Conservation (phyloP, 2,113 vertebrate species). For the Columba livia region DNA sequence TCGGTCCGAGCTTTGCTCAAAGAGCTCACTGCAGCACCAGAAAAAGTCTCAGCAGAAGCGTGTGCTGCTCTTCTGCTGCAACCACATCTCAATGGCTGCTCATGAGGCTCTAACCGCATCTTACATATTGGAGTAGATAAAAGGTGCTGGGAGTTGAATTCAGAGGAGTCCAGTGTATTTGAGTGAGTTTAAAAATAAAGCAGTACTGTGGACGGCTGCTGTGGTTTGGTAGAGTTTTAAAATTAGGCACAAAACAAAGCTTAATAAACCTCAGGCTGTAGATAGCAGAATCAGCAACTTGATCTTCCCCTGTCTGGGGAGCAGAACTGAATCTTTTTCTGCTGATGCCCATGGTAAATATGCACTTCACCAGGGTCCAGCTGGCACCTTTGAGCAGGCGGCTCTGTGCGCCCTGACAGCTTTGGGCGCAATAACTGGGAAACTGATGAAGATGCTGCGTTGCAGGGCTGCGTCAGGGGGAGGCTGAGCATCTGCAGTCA, state of each 20-base stretch:
- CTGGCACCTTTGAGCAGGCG: background rate
- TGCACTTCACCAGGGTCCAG: background rate
- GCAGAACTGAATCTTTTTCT: background rate
- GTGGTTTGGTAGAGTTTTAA: conserved; percentile 43
- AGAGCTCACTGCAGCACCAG: background rate
- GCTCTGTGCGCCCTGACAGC: background rate
- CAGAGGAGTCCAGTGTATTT: background rate
- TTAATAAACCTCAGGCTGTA: conserved; percentile 30
- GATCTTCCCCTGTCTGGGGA: background rate
- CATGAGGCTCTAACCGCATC: conserved; percentile 8
- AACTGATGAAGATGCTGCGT: fast-evolving
- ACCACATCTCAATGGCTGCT: background rate
- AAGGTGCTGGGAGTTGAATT: background rate
- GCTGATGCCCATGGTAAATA: background rate
- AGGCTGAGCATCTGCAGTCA: background rate
- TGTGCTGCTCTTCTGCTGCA: background rate
- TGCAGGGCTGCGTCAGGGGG: background rate
- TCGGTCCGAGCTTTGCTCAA: background rate
- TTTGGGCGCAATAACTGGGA: background rate
- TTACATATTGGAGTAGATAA: background rate
- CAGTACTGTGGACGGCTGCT: background rate
- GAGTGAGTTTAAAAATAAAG: conserved; percentile 53
- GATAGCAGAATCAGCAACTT: conserved; percentile 19
- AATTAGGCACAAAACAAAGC: conserved; percentile 27
- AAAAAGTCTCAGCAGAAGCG: background rate